Base-by-base conservation (phyloP, 2,888 invertebrate genomes). In the Eledona agricola region DNA sequence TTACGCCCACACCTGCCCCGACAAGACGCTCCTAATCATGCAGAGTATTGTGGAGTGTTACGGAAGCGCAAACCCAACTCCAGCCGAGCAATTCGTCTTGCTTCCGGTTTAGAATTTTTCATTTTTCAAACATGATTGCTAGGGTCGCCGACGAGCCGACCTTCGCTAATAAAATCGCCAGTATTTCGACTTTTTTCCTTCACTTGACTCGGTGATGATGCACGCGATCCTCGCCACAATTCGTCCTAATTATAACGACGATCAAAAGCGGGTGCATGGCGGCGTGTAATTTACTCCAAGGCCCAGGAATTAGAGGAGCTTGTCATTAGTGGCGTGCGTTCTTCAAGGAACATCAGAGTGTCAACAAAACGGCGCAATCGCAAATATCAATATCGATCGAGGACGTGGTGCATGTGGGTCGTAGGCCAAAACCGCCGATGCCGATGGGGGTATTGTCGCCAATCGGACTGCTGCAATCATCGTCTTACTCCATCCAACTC, bases 371-470 rank as follows among this genome's bases (percentile, higher is more conserved):
- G 26, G 55, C 50, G 55, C 55, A 55, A 51, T 55, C 55, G 50
- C 55, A 45, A 55, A 55, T 55, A 55, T 55, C 51, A 51, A 50
- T 45, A 55, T 55, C 51, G 55, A 55, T 51, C 46, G 31, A 49
- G 31, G 25, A 38, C 40, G 15, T 32, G 28, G 38, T 55, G 55
- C 55, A 54, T 54, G 54, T 55, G 51, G 55, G 55, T 55, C 38
- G 55, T 20, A 20, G 40, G 40, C 38, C 31, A 51, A 55, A 55
- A 31, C 37, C 29, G 49, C 43, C 22, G 37, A 25, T 38, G 53
- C 42, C 53, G 34, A 34, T 40, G 20, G 38, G 50, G 35, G 35
- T 32, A 53, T 42, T 47, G 53, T 32, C 34, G 42, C 35, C 40
- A 40, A 40, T 40, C 32, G 32, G 31, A 40, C 32, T 31, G 40